A percentile compares a stretch with the other conserved stretches of the same genome.
These are phyloP conservation scores for Ganaspis sp. DNA, from an alignment of 1,140 invertebrate genomes.

Conservation along the genomic window DNA sequence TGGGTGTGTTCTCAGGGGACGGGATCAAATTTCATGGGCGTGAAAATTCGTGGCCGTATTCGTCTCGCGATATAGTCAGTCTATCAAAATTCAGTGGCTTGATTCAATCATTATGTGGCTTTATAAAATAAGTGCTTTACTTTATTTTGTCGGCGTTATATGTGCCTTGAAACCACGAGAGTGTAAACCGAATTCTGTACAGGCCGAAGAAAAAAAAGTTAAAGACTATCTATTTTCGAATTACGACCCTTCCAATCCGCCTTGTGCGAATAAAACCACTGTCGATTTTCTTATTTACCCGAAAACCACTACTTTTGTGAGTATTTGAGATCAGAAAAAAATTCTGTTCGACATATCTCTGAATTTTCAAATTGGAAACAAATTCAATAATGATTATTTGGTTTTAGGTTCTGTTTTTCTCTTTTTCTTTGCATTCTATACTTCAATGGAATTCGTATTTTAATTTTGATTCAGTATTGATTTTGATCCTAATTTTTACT, in stretches of 20 bases:
- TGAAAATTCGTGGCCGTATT: not conserved
- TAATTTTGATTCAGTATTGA: too few relatives aligned
- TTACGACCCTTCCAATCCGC: not conserved
- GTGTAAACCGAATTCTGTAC: not conserved
- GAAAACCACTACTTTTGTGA: slow-evolving; percentile 44
- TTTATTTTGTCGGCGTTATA: not conserved
- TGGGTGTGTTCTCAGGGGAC: not conserved
- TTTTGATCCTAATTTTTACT: not conserved
- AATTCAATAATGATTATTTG: too few relatives aligned
- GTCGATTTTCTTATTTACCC: slow-evolving; percentile 33
- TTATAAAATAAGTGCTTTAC: not conserved
- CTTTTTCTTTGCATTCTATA: too few relatives aligned
- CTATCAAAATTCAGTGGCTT: slow-evolving; percentile 2
- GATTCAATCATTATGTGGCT: not conserved
- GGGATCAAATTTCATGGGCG: slow-evolving; percentile 22
- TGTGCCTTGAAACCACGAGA: not conserved
- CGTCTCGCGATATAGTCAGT: not conserved
- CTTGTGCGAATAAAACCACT: slow-evolving; percentile 1
- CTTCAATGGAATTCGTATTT: too few relatives aligned
- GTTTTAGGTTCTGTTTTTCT: too few relatives aligned
- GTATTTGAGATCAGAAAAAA: slow-evolving; percentile 17
- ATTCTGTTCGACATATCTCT: not conserved
- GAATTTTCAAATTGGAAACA: too few relatives aligned
- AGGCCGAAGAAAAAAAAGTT: not conserved
- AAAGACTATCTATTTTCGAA: not conserved